Evolutionary conservation across 1,140 invertebrate species (phyloP), one percentile per base, ranked within the genome.

Genomic region (Leptinotarsa lineolata): DNA sequence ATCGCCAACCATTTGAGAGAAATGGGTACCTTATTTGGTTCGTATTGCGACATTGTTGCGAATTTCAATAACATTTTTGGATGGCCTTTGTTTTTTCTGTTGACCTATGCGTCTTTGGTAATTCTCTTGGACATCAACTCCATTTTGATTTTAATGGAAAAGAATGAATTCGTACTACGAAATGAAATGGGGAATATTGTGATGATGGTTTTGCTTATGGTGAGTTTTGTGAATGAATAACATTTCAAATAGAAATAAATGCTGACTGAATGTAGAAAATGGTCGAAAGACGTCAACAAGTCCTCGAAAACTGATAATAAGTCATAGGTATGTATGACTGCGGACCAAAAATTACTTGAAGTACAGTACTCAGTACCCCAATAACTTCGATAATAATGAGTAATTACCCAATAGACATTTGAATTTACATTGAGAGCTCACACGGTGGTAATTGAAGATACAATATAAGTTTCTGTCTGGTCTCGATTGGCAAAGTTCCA

Each of bases 141-240:
- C 6, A 54, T 54, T n/a, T 54, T 54, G 16, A 18, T 54, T 16
- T 8, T 54, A 8, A 2, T 54, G 15, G 48, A 18, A 54, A 54
- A 18, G 15, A 54, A 54, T n/a, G 4, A 15, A 15, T 54, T 54
- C 48, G 6, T 16, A 54, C n/a, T 54, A 54, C 48, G 6, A 8
- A 18, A 54, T 54, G 48, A 54, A 54, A 16, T 54, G 4, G 48
- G 48, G 48, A 13, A 4, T 54, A 54, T 54, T 2, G 13, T 13
- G 48, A 54, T 54, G 48, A 54, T 54, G 48, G 48, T 54, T 54
- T 54, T 54, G 48, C n/a, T 54, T 15, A 54, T 13, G 48, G 48
- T 54, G 48, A 54, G 48, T 54, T 15, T 16, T n/a, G 48, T 11
- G 30, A 39, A 39, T 39, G 11, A 30, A 30, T 5, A 24, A 24